phyloP scores from a whole-genome alignment of 2,888 invertebrate species.

The Callimorpha dominula region DNA sequence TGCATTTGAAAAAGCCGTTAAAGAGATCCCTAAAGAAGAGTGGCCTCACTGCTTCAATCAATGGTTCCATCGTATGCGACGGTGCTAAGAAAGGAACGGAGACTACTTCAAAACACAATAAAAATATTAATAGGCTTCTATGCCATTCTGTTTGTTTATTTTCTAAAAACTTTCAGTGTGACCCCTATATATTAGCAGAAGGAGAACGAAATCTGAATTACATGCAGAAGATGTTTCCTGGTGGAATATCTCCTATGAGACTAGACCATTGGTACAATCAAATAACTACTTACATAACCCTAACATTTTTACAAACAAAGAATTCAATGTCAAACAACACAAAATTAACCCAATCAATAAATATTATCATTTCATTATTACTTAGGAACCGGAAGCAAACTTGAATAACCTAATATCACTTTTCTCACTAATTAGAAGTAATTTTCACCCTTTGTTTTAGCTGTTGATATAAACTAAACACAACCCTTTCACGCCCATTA shows the following conservation, averaged over 20 bases:
- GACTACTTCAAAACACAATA: too few species aligned
- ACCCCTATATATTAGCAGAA: neutral
- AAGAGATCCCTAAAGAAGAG: too few species aligned
- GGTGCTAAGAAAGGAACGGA: too few species aligned
- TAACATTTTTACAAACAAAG: neutral
- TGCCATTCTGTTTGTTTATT: too few species aligned
- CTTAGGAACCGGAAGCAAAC: conserved; percentile 9
- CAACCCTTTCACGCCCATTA: conserved; percentile 71
- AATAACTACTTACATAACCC: neutral
- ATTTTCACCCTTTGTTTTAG: conserved; percentile 41
- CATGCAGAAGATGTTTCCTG: neutral
- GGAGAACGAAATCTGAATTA: neutral
- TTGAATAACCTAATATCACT: conserved; percentile 39
- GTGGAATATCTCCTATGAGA: neutral
- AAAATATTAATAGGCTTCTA: too few species aligned
- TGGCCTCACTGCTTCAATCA: too few species aligned
- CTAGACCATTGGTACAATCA: neutral
- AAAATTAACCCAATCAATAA: conserved; percentile 3
- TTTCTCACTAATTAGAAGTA: conserved; percentile 35
- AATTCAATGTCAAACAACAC: neutral
- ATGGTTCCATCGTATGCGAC: too few species aligned
- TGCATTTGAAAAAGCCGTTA: too few species aligned
- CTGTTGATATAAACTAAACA: conserved; percentile 29
- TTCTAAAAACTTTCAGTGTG: too few species aligned
- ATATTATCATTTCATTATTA: conserved; percentile 12